Percentiles rank a stretch among this genome's conserved stretches.
These are phyloP conservation scores for Copidosoma aretas DNA, from an alignment of 2,888 invertebrate species.

Conservation along the genomic window DNA sequence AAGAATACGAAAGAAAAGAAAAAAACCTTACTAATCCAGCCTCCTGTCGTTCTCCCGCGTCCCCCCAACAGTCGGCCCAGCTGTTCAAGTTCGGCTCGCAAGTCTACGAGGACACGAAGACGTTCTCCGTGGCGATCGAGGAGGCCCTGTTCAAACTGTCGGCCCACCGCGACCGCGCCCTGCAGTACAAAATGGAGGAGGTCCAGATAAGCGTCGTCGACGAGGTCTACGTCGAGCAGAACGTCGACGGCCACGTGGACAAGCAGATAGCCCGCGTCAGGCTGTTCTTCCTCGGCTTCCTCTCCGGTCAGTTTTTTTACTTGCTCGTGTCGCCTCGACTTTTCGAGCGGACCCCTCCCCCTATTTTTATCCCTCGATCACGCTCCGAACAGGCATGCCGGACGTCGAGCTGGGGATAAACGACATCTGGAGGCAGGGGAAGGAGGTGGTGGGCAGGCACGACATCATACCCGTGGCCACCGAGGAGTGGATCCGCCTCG, in stretches of 20 bases:
- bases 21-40: background rate
- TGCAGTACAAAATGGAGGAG: conserved; percentile 95
- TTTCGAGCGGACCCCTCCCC: too few relatives aligned
- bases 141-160: conserved; percentile 87
- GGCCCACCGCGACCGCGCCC: conserved; percentile 86
- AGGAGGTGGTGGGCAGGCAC: conserved; percentile 97
- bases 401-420: conserved; percentile 96
- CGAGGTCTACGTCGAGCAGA: conserved; percentile 89
- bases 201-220: conserved; percentile 94
- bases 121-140: conserved; percentile 90
- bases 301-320: conserved; percentile 72
- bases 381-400: conserved; percentile 94
- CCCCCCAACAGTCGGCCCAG: conserved; percentile 79
- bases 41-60: background rate
- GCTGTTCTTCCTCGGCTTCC: conserved; percentile 93
- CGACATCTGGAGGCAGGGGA: conserved; percentile 96
- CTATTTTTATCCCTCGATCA: too few relatives aligned
- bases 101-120: conserved; percentile 86
- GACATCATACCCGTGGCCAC: conserved; percentile 99
- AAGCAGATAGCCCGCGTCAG: conserved; percentile 95
- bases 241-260: conserved; percentile 80
- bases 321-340: too few relatives aligned
- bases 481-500: conserved; percentile 98
- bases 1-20: too few relatives aligned
- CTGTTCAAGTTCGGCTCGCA: conserved; percentile 94